phyloP scores from a whole-genome alignment of 1,140 invertebrate species.

The Archivesica marissinica region DNA sequence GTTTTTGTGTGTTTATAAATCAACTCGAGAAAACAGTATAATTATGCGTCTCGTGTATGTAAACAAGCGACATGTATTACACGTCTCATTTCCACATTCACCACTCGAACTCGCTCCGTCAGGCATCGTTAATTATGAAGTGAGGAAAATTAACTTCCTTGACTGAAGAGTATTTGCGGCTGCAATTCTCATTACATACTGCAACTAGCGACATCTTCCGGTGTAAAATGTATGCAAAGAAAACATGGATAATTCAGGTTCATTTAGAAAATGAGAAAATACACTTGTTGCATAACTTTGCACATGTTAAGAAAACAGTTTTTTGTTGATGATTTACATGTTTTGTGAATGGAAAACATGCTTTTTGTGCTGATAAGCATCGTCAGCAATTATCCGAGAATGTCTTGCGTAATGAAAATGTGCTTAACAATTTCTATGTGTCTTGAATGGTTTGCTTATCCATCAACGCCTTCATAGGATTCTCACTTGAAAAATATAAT shows the following conservation, averaged over 20 bases:
- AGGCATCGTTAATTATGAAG: constrained; percentile 36
- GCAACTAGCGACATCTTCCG: constrained; percentile 21
- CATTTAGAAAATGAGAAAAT: constrained; percentile 53
- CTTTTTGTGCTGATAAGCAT: constrained; percentile 17
- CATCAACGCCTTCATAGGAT: no score
- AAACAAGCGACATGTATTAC: constrained; percentile 26
- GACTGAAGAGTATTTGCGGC: constrained; percentile 4
- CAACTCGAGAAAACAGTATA: constrained; percentile 17
- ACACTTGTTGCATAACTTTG: constrained; percentile 56
- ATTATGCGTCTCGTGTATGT: constrained; percentile 8
- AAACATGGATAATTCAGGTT: constrained; percentile 32
- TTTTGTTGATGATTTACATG: constrained; percentile 51
- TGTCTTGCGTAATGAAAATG: constrained; percentile 35
- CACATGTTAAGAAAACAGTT: constrained; percentile 48
- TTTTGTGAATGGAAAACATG: constrained; percentile 43
- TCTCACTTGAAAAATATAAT: no score
- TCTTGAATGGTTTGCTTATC: no score
- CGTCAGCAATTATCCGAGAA: constrained; percentile 27
- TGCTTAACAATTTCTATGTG: constrained; percentile 18
- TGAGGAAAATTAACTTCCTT: constrained; percentile 50
- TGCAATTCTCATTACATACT: background rate
- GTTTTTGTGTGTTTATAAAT: constrained; percentile 4
- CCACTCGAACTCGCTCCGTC: constrained; percentile 23
- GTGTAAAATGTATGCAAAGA: constrained; percentile 40
- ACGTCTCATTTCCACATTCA: constrained; percentile 39